These are phyloP conservation scores for Oxyruncus cristatus DNA, from an alignment of 2,113 vertebrate genomes.

Conservation along the genomic window DNA sequence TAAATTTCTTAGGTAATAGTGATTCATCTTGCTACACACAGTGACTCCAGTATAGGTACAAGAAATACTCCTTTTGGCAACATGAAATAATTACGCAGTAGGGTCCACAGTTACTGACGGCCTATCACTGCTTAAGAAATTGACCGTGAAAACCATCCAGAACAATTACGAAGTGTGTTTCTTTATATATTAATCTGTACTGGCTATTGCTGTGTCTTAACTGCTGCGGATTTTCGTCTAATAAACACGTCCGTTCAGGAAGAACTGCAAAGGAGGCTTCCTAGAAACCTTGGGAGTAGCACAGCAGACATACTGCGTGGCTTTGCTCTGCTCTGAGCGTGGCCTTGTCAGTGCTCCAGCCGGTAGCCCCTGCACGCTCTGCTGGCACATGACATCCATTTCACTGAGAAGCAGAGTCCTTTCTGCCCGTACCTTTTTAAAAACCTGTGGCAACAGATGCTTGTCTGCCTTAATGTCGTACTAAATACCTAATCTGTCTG, in stretches of 20 bases:
- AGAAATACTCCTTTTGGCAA: not conserved
- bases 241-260: not conserved
- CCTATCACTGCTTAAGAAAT: not conserved
- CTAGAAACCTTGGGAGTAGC: not conserved
- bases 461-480: not conserved
- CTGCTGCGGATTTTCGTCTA: not conserved
- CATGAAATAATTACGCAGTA: not conserved
- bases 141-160: not conserved
- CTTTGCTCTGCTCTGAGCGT: not conserved
- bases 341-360: accelerated
- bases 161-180: accelerated
- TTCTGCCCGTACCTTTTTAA: not conserved
- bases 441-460: not conserved
- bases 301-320: accelerated
- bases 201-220: not conserved
- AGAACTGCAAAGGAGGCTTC: not conserved
- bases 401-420: not conserved
- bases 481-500: not conserved
- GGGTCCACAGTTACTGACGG: not conserved
- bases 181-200: not conserved
- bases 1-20: not conserved
- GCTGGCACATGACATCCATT: not conserved
- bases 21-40: not conserved
- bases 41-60: not conserved
- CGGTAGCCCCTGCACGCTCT: accelerated